Conservation (phyloP, 92 coral and sea anemone species). For the Actinostola sp. region DNA sequence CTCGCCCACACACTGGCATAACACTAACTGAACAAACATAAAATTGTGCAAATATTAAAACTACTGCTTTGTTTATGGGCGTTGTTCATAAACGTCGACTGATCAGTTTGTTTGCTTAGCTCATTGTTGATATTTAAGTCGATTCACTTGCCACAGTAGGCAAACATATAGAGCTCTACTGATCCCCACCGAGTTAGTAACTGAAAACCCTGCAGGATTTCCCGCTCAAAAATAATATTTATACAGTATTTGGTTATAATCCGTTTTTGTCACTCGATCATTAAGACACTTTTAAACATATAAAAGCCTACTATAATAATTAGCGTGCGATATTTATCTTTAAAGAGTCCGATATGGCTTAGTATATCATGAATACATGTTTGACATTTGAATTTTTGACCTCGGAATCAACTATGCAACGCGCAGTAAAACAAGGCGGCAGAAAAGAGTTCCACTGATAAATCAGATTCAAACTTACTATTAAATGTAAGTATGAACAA, state of each 20-base stretch:
- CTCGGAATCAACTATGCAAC: slow-evolving; percentile 14
- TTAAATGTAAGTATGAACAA: not conserved
- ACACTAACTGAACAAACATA: no score
- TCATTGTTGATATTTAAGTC: no score
- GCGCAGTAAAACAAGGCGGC: no score
- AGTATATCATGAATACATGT: not conserved
- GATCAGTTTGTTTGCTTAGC: no score
- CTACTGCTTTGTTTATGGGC: no score
- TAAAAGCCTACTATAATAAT: slow-evolving; percentile 3
- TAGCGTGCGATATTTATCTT: not conserved
- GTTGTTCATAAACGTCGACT: no score
- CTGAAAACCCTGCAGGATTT: no score
- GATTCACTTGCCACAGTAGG: no score
- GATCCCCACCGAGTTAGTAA: no score
- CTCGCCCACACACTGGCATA: no score
- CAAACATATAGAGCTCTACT: no score
- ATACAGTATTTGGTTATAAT: not conserved
- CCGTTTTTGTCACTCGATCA: not conserved
- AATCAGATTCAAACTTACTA: not conserved
- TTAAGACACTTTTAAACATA: not conserved
- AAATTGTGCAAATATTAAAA: no score
- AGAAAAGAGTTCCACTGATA: not conserved
- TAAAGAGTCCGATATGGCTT: not conserved
- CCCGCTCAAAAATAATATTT: slow-evolving; percentile 4
- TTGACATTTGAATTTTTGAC: slow-evolving; percentile 16